Conservation (phyloP, 2,888 invertebrate genomes). For the Ichneumoninae sp. region DNA sequence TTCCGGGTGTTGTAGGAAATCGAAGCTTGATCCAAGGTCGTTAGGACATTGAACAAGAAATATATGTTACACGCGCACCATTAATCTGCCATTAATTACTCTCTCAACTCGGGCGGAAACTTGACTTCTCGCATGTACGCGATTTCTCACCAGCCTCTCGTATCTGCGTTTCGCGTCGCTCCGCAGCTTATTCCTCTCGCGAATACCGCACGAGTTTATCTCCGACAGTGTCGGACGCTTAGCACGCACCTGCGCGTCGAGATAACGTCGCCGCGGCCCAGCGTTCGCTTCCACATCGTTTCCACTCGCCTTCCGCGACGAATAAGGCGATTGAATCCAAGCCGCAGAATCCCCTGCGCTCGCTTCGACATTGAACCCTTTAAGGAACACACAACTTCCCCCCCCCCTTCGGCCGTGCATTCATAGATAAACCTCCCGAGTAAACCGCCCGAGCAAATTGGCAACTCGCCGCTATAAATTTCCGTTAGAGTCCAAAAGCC, state of each 20-base stretch:
- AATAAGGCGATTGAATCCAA: conserved; percentile 73
- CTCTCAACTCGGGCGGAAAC: conserved; percentile 2
- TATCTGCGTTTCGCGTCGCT: conserved; percentile 39
- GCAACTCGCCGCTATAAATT: conserved; percentile 59
- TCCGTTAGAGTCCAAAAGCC: conserved; percentile 8
- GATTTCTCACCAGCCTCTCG: conserved; percentile 23
- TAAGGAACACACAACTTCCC: conserved; percentile 8
- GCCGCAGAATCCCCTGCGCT: conserved; percentile 59
- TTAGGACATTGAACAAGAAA: background rate
- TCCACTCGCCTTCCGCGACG: conserved; percentile 54
- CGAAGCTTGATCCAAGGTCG: background rate
- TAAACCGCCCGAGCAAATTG: conserved; percentile 44
- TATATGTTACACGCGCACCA: background rate
- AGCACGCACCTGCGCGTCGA: conserved; percentile 62
- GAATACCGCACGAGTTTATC: conserved; percentile 60
- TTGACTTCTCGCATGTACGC: background rate
- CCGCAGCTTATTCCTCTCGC: conserved; percentile 42
- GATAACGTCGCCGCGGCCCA: conserved; percentile 59
- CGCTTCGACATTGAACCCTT: conserved; percentile 28
- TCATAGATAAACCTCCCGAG: background rate
- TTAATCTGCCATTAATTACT: background rate
- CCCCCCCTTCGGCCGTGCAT: background rate
- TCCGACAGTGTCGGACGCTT: conserved; percentile 45
- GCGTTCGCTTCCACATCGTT: conserved; percentile 25
- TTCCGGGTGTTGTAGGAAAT: background rate